Base-by-base conservation (phyloP, 2,113 vertebrate species). In the Prunella fulvescens region DNA sequence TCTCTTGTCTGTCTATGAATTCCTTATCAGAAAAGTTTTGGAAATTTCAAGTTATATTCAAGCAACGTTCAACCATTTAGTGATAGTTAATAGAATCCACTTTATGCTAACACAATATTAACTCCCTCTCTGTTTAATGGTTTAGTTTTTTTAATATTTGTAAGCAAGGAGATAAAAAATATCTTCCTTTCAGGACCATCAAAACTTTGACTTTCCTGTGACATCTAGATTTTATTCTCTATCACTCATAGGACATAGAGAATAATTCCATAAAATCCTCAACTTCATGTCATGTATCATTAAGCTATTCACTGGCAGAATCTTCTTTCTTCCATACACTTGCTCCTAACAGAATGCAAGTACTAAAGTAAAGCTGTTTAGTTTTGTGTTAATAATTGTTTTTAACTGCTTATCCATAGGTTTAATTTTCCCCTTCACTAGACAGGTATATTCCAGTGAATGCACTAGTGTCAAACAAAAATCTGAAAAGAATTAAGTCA, bases 341-440 rank as follows among this genome's bases (percentile, higher is more conserved):
- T 79, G 6, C 5, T 73, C 33, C 12, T 85, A 82, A 64, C 2
- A 8, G n/a, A 86, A 91, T 14, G 33, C 25, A 76, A 70, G 18
- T 62, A 31, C 35, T 71, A 88, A 77, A 90, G 58, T 70, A 83
- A 88, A 96, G 35, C 40, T 57, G 15, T 40, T 85, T 57, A 28
- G 9, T n/a, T 92, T 86, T 95, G 39, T 42, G 47, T 42, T 80
- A 83, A 86, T 57, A 47, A 56, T 51, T 47, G 10, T 39, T 85
- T 81, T 11, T 53, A 57, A 66, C 25, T 81, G 33, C 13, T 71
- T 89, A 81, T 47, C 10, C 44, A n/a, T 35, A 73, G 35, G 18
- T 33, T 54, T 89, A 20, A 51, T 79, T 91, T 78, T 76, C 78
- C 44, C 67, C 31, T 81, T 60, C 61, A 66, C 15, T 60, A 78